Percentiles rank a stretch among this genome's conserved stretches.
Conservation (phyloP, 1,140 invertebrate genomes). For the Anoplophora glabripennis region DNA sequence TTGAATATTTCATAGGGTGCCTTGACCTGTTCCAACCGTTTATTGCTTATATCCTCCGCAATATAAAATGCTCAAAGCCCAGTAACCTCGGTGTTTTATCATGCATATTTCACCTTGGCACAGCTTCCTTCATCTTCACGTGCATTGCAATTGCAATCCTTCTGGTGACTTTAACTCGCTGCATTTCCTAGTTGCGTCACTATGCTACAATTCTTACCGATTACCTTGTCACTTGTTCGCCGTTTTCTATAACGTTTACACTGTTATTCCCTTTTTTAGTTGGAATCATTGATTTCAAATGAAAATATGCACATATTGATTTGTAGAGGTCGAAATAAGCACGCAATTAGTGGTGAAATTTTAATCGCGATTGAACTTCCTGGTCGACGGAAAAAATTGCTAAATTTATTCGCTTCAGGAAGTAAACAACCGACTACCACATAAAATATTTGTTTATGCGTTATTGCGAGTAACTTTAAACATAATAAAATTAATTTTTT, state of each 20-base stretch:
- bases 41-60: constrained; percentile 5
- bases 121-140: constrained; percentile 15
- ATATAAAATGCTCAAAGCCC: constrained; percentile 2
- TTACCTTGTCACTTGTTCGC: constrained; percentile 4
- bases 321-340: constrained; percentile 13
- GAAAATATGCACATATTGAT: constrained; percentile 2
- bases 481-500: too few species aligned
- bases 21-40: not conserved
- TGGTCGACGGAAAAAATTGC: too few species aligned
- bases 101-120: constrained; percentile 14
- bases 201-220: constrained; percentile 10
- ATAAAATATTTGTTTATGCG: too few species aligned
- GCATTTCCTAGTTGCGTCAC: constrained; percentile 15
- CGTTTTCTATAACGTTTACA: constrained; percentile 10
- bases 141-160: constrained; percentile 5
- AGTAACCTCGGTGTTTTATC: constrained; percentile 3
- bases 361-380: too few species aligned
- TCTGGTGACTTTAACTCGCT: constrained; percentile 2
- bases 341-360: not conserved
- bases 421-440: too few species aligned
- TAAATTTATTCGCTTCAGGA: too few species aligned
- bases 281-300: constrained; percentile 1
- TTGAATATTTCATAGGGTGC: not conserved
- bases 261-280: constrained; percentile 7
- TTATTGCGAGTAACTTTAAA: too few species aligned